Conservation (phyloP, 1,140 invertebrate genomes). For the Bombus vancouverensis region DNA sequence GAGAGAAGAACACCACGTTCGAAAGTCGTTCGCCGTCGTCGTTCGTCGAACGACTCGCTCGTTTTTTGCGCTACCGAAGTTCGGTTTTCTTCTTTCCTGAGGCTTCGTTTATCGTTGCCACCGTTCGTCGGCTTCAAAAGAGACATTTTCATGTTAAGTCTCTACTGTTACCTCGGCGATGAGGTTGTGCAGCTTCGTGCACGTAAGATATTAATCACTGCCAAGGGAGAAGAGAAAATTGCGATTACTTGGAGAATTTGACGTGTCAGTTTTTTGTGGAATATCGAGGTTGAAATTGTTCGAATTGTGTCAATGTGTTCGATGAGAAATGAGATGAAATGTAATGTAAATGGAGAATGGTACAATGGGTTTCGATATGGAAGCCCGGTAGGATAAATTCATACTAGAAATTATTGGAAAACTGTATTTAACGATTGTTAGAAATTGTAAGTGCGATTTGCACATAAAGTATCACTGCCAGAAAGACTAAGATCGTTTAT, state of each 20-base stretch:
- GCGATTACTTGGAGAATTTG: not conserved
- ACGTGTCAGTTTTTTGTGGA: not conserved
- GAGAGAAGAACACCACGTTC: not conserved
- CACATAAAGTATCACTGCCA: not conserved
- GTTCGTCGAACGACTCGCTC: not conserved
- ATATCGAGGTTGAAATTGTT: not conserved
- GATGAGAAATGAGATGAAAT: not conserved
- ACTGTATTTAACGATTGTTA: too few relatives aligned
- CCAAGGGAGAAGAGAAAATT: not conserved
- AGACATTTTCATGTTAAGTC: not conserved
- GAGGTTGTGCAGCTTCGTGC: not conserved
- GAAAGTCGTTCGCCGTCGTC: constrained; percentile 4
- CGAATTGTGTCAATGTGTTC: constrained; percentile 15
- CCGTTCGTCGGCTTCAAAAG: not conserved
- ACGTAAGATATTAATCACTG: not conserved
- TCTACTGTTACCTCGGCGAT: not conserved
- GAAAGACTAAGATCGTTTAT: not conserved
- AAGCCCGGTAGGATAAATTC: too few relatives aligned
- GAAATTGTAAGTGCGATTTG: not conserved
- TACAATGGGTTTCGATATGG: too few relatives aligned
- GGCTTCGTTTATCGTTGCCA: not conserved
- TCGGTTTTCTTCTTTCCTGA: not conserved
- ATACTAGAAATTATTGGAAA: too few relatives aligned
- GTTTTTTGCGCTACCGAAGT: not conserved
- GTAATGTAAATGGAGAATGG: too few relatives aligned